Conservation (phyloP, 2,797 vertebrate species). For the Spatula versicolor region DNA sequence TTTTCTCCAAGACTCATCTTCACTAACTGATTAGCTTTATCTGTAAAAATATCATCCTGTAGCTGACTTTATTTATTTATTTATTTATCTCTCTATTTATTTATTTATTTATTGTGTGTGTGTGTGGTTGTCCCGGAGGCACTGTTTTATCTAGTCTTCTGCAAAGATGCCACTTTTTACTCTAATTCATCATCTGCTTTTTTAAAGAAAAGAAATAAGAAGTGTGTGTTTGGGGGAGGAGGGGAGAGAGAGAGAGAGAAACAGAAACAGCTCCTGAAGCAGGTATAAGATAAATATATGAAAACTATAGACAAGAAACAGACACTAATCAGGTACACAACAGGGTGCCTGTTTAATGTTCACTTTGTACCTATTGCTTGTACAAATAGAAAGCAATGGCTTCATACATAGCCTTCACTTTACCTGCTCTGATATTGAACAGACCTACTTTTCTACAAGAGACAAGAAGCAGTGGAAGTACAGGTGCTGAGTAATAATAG, state of each 20-base stretch:
- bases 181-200: background rate
- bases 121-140: background rate
- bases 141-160: background rate
- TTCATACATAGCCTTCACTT: constrained; percentile 51
- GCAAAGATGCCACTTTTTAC: background rate
- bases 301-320: constrained; percentile 69
- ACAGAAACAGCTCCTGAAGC: background rate
- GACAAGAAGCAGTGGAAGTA: constrained; percentile 73
- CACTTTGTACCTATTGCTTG: constrained; percentile 67
- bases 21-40: background rate
- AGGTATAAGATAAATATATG: constrained; percentile 48
- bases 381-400: constrained; percentile 61
- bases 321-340: constrained; percentile 69
- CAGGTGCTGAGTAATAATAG: constrained; percentile 76
- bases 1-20: background rate
- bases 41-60: background rate
- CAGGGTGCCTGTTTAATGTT: constrained; percentile 76
- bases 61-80: background rate
- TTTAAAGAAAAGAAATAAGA: background rate
- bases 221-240: background rate
- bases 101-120: too few relatives aligned
- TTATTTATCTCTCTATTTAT: background rate
- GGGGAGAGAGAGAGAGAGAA: background rate
- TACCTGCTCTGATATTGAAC: constrained; percentile 75
- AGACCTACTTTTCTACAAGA: constrained; percentile 65